These are phyloP conservation scores for Amblyopsis rosae DNA, from an alignment of 2,113 vertebrate genomes.

Conservation along the genomic window DNA sequence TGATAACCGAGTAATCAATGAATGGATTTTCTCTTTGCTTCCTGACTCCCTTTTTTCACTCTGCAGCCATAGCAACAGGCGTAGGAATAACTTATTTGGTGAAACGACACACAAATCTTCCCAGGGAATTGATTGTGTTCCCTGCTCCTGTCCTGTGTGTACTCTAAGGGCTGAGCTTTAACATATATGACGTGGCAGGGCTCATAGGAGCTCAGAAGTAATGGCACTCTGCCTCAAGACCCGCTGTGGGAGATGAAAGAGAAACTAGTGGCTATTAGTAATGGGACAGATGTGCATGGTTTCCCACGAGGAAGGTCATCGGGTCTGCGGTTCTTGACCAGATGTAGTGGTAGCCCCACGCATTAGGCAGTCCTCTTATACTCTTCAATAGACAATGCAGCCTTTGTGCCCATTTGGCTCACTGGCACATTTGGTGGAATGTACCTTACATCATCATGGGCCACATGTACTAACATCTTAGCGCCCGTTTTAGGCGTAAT, in stretches of 20 bases:
- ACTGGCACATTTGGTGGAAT: no score
- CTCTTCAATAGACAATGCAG: no score
- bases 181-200: constrained; percentile 48
- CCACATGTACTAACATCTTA: no score
- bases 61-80: constrained; percentile 67
- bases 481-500: no score
- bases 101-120: constrained; percentile 59
- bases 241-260: constrained; percentile 46
- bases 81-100: constrained; percentile 61
- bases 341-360: no score
- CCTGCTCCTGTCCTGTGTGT: constrained; percentile 47
- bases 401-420: no score
- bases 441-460: no score
- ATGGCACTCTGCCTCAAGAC: constrained; percentile 48
- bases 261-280: constrained; percentile 40
- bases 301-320: no score
- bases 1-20: constrained; percentile 71
- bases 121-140: constrained; percentile 53
- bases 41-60: constrained; percentile 1
- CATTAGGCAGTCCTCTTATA: no score
- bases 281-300: background rate
- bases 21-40: constrained; percentile 45
- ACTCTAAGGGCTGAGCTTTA: constrained; percentile 32
- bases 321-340: no score
- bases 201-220: constrained; percentile 27